Base-by-base conservation (phyloP, 2,888 invertebrate species). In the Noctua janthe region DNA sequence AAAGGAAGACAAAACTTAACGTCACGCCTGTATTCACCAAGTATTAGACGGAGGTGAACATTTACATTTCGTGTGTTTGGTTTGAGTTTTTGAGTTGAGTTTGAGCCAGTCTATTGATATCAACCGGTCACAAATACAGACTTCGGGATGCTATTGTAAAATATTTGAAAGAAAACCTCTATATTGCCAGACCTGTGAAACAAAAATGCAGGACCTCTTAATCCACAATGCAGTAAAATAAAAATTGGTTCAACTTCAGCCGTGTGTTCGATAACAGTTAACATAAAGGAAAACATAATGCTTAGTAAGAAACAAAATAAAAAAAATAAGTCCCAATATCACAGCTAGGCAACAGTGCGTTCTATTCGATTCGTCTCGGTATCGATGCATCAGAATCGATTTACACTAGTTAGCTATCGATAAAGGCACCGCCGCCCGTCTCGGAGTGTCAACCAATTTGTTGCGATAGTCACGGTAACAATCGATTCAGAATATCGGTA, bases 361-460 rank as follows among this genome's bases (percentile, higher is more conserved):
- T 81, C 64, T 85, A 84, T 81, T 76, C 90, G 88, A 92, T 93
- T 92, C 84, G 87, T 85, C 79, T 78, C 90, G 91, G 91, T 93
- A 93, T 93, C 92, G 91, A 90, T 88, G 89, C 90, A 92, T 92
- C 79, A 77, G 92, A 93, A 94, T 93, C 93, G 93, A 93, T 94
- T 94, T 93, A 93, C 92, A 93, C 93, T 93, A 92, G 92, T 94
- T 93, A 92, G 86, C 87, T 87, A 91, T 92, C 92, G 92, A 91
- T 93, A 91, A 92, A 91, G 90, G 91, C 88, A 89, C 92, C 91
- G 93, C 91, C 90, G 72, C 70, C 83, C 85, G 85, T 88, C 87
- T 90, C 88, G 89, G 88, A 89, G 93, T 92, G 92, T 92, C 90
- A 91, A 89, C 90, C 93, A 93, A 94, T 94, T 94, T 92, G 94